Percentiles rank a stretch among this genome's conserved stretches.
phyloP scores from a whole-genome alignment of 1,140 invertebrate species.

The Gonioctena quinquepunctata region DNA sequence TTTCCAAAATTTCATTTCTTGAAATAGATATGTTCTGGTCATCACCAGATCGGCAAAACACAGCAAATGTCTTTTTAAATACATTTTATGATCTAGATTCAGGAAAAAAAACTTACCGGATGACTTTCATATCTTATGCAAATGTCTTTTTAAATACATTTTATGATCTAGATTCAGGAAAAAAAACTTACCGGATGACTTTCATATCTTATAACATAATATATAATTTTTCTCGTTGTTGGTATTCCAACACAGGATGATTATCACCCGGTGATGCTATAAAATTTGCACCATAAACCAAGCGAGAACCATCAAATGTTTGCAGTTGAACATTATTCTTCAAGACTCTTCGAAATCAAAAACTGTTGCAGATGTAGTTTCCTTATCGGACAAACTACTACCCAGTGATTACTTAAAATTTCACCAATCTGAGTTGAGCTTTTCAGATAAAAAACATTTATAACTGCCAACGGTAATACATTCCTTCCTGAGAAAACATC shows the following conservation, averaged over 20 bases:
- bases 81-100: no score
- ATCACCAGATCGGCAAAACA: no score
- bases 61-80: no score
- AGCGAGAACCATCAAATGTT: constrained; percentile 30
- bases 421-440: constrained; percentile 7
- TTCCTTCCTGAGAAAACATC: constrained; percentile 12
- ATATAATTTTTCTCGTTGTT: no score
- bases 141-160: no score
- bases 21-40: no score
- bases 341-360: constrained; percentile 37
- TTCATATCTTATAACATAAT: no score
- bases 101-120: no score
- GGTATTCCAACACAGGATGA: constrained; percentile 29
- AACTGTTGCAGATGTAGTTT: not conserved
- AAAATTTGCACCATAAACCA: constrained; percentile 20
- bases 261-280: constrained; percentile 42
- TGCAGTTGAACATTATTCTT: constrained; percentile 5
- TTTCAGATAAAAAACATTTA: not conserved
- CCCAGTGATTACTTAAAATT: constrained; percentile 23
- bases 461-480: not conserved
- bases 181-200: no score
- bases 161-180: no score
- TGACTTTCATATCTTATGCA: no score
- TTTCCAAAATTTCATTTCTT: no score
- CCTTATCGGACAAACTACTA: constrained; percentile 9